These are phyloP conservation scores for Centropristis striata DNA, from an alignment of 2,113 vertebrate genomes.

Conservation along the genomic window DNA sequence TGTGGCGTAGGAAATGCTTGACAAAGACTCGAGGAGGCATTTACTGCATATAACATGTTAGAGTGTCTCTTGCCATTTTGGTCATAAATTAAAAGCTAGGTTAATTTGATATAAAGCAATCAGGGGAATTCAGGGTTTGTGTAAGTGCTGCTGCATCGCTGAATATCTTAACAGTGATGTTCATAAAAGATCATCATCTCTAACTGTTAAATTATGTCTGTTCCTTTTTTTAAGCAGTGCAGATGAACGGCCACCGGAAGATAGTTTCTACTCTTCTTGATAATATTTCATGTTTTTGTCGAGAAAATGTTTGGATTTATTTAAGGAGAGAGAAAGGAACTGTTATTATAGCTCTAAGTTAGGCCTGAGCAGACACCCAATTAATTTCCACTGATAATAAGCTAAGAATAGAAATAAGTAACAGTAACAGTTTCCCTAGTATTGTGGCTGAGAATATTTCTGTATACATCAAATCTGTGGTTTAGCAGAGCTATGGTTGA, in stretches of 20 bases:
- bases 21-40: background rate
- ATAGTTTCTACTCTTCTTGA: background rate
- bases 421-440: too few species aligned
- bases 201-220: background rate
- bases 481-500: background rate
- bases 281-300: background rate
- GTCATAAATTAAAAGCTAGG: slow-evolving; percentile 33
- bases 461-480: background rate
- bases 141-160: background rate
- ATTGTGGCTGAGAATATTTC: background rate
- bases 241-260: background rate
- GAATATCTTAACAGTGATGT: background rate
- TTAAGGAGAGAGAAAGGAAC: background rate
- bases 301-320: background rate
- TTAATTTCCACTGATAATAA: background rate
- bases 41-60: background rate
- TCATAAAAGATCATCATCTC: background rate
- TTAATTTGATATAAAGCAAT: slow-evolving; percentile 29
- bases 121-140: background rate
- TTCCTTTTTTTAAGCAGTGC: background rate
- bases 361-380: background rate
- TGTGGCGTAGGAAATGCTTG: background rate
- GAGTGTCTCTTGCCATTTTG: background rate
- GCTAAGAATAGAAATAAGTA: background rate
- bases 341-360: background rate